phyloP scores from a whole-genome alignment of 2,797 vertebrate species.

The Cephalopachus bancanus region DNA sequence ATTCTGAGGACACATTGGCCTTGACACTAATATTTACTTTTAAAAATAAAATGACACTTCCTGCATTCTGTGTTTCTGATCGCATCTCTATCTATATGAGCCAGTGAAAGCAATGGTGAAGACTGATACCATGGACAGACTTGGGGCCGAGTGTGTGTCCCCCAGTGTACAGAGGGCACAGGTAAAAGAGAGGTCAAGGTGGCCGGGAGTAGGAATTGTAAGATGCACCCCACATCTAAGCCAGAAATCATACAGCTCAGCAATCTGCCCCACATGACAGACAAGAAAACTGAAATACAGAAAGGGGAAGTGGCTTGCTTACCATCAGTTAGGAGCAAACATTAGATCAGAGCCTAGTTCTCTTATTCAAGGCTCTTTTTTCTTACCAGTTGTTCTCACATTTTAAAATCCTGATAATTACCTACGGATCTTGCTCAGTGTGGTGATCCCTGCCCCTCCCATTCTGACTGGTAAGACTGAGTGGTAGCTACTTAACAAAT shows the following conservation, averaged over 20 bases:
- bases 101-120: neutral
- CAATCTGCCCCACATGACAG: neutral
- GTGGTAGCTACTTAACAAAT: neutral
- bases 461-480: neutral
- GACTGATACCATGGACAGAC: neutral
- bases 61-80: neutral
- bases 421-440: neutral
- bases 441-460: neutral
- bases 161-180: neutral
- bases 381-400: neutral
- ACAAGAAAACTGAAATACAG: neutral
- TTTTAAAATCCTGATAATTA: neutral
- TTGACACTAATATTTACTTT: constrained; percentile 68
- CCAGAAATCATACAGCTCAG: neutral
- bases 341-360: neutral
- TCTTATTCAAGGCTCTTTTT: constrained; percentile 5
- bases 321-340: neutral
- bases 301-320: neutral
- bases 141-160: neutral
- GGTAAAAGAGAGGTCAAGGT: neutral
- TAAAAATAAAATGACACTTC: constrained; percentile 49
- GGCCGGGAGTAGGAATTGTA: neutral
- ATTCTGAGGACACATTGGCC: constrained; percentile 72
- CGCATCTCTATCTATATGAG: neutral
- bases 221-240: neutral